phyloP scores from a whole-genome alignment of 2,113 vertebrate species.

The Cairina moschata region DNA sequence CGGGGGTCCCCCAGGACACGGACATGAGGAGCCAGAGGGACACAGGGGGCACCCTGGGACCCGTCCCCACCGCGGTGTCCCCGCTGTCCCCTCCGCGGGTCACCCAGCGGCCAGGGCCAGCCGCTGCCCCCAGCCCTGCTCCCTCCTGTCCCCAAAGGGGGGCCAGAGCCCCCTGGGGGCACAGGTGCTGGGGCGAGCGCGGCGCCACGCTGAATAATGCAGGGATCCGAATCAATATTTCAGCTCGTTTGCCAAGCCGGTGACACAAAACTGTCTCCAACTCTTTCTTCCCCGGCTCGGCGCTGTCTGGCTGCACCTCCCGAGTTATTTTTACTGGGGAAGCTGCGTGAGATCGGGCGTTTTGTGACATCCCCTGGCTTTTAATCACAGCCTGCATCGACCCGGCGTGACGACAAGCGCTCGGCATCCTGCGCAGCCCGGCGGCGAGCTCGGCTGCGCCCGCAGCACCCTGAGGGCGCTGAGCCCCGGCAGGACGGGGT shows the following conservation, averaged over 20 bases:
- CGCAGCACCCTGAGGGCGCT: not conserved
- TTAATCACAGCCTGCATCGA: slow-evolving; percentile 17
- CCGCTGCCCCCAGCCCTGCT: not conserved
- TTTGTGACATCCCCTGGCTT: slow-evolving; percentile 39
- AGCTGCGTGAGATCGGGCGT: not conserved
- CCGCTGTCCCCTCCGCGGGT: not conserved
- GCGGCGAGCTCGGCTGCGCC: not conserved
- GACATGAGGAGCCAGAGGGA: no score
- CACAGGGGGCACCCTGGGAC: not conserved
- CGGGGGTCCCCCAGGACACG: no score
- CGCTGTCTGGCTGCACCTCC: not conserved
- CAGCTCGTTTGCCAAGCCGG: slow-evolving; percentile 35
- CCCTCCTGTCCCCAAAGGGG: no score
- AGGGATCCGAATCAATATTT: slow-evolving; percentile 26
- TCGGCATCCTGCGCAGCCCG: not conserved
- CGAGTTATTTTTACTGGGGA: slow-evolving; percentile 52
- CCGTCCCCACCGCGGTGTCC: accelerated
- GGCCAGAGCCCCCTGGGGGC: accelerated
- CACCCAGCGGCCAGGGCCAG: no score
- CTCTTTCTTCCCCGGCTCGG: slow-evolving; percentile 18
- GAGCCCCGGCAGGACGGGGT: not conserved
- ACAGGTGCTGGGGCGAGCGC: accelerated
- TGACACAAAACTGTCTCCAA: slow-evolving; percentile 55
- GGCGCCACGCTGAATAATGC: not conserved
- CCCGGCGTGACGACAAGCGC: not conserved